phyloP scores from a whole-genome alignment of 1,140 invertebrate species.

The Radopholus similis region DNA sequence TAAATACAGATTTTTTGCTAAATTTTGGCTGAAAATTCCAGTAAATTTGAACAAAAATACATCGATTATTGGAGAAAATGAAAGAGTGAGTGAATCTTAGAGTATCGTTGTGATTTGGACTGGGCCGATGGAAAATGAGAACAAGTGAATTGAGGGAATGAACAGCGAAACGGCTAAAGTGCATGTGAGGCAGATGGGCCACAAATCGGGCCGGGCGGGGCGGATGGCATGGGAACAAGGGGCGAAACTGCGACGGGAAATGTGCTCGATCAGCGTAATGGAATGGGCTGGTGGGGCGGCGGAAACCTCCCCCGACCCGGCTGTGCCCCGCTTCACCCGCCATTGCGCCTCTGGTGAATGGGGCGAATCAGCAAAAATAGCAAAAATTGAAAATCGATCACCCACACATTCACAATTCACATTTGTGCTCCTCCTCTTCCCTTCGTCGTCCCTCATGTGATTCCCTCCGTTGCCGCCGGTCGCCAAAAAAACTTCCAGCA shows the following conservation, averaged over 20 bases:
- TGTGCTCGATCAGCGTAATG: slow-evolving; percentile 5
- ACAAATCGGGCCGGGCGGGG: background rate
- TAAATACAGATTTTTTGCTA: background rate
- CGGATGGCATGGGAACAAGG: background rate
- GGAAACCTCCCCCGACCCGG: background rate
- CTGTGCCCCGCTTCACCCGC: background rate
- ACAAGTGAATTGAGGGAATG: background rate
- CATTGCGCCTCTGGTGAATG: background rate
- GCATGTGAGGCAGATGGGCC: background rate
- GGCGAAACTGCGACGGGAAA: background rate
- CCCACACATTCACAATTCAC: background rate
- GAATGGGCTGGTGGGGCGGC: background rate
- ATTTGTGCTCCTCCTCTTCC: background rate
- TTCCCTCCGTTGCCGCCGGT: background rate
- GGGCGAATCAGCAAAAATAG: slow-evolving; percentile 1
- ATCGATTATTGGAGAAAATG: background rate
- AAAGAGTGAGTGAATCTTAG: background rate
- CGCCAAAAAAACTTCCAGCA: background rate
- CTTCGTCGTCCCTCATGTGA: background rate
- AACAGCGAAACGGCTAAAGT: background rate
- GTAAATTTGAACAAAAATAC: background rate
- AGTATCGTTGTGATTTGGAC: background rate
- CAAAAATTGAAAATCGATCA: slow-evolving; percentile 25
- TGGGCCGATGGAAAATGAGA: background rate
- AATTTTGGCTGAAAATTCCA: background rate